Evolutionary conservation across 2,888 invertebrate genomes (phyloP).

Genomic region (Apodemia hepburni): DNA sequence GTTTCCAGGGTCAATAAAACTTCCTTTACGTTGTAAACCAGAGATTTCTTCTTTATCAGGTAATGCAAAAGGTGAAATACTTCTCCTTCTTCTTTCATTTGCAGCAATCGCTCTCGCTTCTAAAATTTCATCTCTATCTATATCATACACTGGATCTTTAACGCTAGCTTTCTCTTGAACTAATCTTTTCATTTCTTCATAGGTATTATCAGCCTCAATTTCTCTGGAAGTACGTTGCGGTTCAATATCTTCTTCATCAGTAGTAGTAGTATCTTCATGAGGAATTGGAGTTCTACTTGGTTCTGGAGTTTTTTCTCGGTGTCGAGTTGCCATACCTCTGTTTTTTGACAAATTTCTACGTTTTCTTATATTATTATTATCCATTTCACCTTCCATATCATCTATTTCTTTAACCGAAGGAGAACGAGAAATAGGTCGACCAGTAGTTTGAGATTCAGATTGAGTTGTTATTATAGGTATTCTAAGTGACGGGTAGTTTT

Average conservation of each 20-base stretch:
- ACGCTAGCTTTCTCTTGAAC: constrained; percentile 58
- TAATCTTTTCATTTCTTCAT: constrained; percentile 71
- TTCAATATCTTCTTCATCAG: constrained; percentile 67
- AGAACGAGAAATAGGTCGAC: constrained; percentile 45
- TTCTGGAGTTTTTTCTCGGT: constrained; percentile 74
- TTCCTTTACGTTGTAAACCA: constrained; percentile 63
- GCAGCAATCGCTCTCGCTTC: constrained; percentile 65
- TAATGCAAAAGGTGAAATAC: constrained; percentile 74
- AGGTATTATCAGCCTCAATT: constrained; percentile 71
- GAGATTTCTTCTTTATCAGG: constrained; percentile 58
- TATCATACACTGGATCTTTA: constrained; percentile 70
- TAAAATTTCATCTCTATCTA: constrained; percentile 66
- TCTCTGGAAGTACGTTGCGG: constrained; percentile 57
- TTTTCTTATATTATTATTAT: constrained; percentile 78
- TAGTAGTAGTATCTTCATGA: constrained; percentile 83
- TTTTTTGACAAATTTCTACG: constrained; percentile 82
- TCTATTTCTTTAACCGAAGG: constrained; percentile 42
- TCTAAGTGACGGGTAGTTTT: constrained; percentile 41
- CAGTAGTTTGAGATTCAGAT: constrained; percentile 55
- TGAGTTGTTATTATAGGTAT: constrained; percentile 57
- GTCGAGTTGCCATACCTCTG: constrained; percentile 66
- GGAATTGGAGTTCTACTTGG: constrained; percentile 68
- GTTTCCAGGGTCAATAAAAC: constrained; percentile 72
- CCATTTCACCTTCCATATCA: constrained; percentile 55
- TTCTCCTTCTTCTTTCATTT: constrained; percentile 67